phyloP scores from a whole-genome alignment of 2,113 vertebrate species.

The Carassius gibelio region DNA sequence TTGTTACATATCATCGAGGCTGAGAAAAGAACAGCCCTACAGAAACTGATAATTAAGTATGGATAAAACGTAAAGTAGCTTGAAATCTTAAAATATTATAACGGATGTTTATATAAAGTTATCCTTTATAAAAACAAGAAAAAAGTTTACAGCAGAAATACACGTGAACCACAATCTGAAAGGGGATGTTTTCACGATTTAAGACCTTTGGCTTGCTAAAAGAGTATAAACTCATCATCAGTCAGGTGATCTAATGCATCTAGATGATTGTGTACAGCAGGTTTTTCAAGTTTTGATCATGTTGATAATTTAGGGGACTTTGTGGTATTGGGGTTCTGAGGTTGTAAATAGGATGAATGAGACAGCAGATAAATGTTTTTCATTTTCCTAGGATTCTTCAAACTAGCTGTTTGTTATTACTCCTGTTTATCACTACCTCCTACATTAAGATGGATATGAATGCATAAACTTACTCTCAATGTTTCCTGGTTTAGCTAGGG shows the following conservation, averaged over 20 bases:
- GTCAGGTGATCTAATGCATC: neutral
- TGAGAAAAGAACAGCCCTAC: too few relatives aligned
- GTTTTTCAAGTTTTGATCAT: neutral
- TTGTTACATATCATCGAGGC: too few relatives aligned
- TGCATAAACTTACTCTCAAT: neutral
- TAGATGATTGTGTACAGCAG: neutral
- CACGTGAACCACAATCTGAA: too few relatives aligned
- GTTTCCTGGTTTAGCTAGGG: neutral
- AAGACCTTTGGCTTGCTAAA: neutral
- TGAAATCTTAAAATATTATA: too few relatives aligned
- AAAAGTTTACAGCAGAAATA: too few relatives aligned
- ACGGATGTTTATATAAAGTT: too few relatives aligned
- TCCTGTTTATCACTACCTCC: neutral
- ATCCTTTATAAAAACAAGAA: too few relatives aligned
- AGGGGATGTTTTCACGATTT: too few relatives aligned
- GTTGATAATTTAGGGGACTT: neutral
- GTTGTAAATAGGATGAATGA: neutral
- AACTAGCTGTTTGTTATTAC: slow-evolving; percentile 5
- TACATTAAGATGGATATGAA: neutral
- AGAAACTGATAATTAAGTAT: too few relatives aligned
- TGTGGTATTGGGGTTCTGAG: neutral
- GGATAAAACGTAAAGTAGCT: too few relatives aligned
- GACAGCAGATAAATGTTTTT: neutral
- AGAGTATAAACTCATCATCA: neutral
- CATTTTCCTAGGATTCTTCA: neutral